These are phyloP conservation scores for Saguinus midas DNA, from an alignment of 2,113 vertebrate genomes.

Conservation along the genomic window DNA sequence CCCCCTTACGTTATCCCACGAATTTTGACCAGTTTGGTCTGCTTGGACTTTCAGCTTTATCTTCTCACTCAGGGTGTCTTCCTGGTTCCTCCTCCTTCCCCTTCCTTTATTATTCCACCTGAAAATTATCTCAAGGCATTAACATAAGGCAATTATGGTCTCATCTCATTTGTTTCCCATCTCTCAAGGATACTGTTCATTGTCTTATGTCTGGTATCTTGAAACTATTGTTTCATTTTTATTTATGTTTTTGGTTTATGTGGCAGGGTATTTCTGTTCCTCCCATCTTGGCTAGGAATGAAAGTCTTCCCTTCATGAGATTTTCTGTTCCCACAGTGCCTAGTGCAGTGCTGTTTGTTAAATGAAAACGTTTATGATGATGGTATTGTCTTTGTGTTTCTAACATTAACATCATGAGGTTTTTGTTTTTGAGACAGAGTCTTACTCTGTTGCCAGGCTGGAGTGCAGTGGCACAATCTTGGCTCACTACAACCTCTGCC, in stretches of 20 bases:
- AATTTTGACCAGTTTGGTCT: background rate
- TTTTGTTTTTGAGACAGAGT: too few relatives aligned
- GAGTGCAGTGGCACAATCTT: too few relatives aligned
- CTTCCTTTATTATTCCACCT: background rate
- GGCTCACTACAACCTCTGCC: too few relatives aligned
- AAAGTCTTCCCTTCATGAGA: background rate
- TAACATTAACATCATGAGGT: background rate
- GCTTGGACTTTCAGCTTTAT: background rate
- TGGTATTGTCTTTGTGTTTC: background rate
- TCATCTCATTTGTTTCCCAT: background rate
- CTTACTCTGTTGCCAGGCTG: too few relatives aligned
- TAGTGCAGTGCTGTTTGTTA: background rate
- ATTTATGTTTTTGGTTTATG: background rate
- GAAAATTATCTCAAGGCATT: background rate
- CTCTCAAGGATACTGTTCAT: background rate
- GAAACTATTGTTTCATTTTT: background rate
- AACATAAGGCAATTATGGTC: background rate
- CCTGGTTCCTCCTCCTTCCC: background rate
- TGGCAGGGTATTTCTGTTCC: background rate
- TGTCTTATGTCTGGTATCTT: background rate
- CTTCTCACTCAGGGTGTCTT: background rate
- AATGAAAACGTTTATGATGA: conserved; percentile 28
- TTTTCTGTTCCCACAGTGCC: background rate
- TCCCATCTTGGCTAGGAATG: background rate
- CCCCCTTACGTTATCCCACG: background rate